Conservation (phyloP, 2,797 vertebrate species). For the Ctenosaura bakeri region DNA sequence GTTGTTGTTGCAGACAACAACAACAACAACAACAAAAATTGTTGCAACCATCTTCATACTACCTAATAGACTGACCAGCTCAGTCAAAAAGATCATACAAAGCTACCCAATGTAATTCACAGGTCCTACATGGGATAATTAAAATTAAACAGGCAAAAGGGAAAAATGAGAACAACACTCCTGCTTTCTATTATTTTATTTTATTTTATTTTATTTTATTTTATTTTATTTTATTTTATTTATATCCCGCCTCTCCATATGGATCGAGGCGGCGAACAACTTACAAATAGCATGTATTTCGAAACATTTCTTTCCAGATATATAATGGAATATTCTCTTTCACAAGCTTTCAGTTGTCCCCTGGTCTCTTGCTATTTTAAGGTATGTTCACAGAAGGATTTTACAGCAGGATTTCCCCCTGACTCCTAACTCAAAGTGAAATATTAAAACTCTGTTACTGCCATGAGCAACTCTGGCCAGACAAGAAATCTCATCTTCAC, state of each 20-base stretch:
- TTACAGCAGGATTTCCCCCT: conserved; percentile 3
- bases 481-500: not conserved
- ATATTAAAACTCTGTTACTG: conserved; percentile 29
- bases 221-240: too few species aligned
- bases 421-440: not conserved
- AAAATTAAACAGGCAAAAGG: not conserved
- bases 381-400: not conserved
- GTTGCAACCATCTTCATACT: not conserved
- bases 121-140: not conserved
- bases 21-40: not conserved
- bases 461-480: conserved; percentile 36
- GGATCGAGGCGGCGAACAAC: too few species aligned
- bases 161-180: not conserved
- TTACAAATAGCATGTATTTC: too few species aligned
- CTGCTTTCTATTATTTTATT: too few species aligned
- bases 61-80: not conserved
- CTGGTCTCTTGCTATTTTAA: not conserved
- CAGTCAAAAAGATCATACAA: not conserved
- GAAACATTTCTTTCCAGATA: not conserved
- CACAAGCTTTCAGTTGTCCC: not conserved
- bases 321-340: not conserved
- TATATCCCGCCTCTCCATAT: too few species aligned
- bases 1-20: not conserved
- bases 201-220: too few species aligned
- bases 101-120: not conserved